Base-by-base conservation (phyloP, 2,797 vertebrate genomes). In the Enteromius anoplus region DNA sequence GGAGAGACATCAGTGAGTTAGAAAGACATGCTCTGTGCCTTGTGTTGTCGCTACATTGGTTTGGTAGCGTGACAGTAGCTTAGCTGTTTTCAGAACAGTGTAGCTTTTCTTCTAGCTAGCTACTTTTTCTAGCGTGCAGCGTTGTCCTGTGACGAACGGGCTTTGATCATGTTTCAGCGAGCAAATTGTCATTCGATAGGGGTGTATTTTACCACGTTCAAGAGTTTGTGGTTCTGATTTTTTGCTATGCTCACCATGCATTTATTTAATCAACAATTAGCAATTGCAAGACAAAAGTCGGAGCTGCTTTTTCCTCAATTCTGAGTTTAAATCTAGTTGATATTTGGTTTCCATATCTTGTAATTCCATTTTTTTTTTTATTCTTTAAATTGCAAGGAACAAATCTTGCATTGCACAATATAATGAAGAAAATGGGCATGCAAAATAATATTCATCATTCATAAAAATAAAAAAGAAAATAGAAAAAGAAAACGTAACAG, bases 21-120 rank as follows among this genome's bases (percentile, higher is more conserved):
- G 62, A 64, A 32, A 64, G 62, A 19, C 15, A 17, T 40, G 53
- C 60, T 68, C 26, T 45, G 75, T 76, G n/a, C 23, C n/a, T 2
- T n/a, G 73, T 51, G 42, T 66, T 65, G 60, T 66, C 4, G 17
- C 40, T 62, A 10, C 58, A 29, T 47, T 47, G 75, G 58, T 65
- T 78, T 1, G 42, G 3, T 32, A 65, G 76, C 42, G 60, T 65
- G 76, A 64, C 42, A 64, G 60, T 66, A 47, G 76, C 76, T 64
- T 65, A 65, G 40, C 76, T 78, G 75, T 62, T 34, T 78, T 47
- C 40, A 64, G 53, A 76, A 60, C 73, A 60, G 32, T 42, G 73
- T 32, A 32, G 71, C 4, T 75, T 60, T 58, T 58, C 72, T 58
- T 75, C 26, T 40, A 58, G 49, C 51, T 1, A 58, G 72, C 21